Evolutionary conservation across 1,140 invertebrate species (phyloP), one percentile per base, ranked within the genome.

Genomic region (Pogonognathellus flavescens): DNA sequence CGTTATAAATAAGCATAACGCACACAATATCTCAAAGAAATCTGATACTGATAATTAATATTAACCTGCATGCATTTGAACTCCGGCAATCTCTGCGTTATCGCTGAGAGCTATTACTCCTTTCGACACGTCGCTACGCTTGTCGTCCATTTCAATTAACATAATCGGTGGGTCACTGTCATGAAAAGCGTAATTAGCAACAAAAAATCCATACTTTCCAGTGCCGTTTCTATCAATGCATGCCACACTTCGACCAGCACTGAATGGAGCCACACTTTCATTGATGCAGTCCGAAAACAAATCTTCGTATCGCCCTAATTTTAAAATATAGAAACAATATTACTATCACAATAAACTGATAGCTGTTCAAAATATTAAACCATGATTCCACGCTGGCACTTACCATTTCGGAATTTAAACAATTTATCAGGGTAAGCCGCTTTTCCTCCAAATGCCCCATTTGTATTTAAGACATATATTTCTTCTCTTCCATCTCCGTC

Each of bases 351-450:
- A n/a, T n/a, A n/a, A n/a, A n/a, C n/a, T n/a, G n/a, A n/a, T n/a
- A n/a, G n/a, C n/a, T n/a, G n/a, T n/a, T n/a, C n/a, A n/a, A n/a
- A n/a, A n/a, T n/a, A n/a, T n/a, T n/a, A n/a, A n/a, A n/a, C n/a
- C n/a, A n/a, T n/a, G n/a, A n/a, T n/a, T n/a, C n/a, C n/a, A n/a
- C n/a, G n/a, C n/a, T n/a, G n/a, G n/a, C n/a, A n/a, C n/a, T n/a
- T n/a, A 76, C 70, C 70, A 76, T 76, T 76, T 0, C 70, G 70
- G 16, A 76, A 76, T 76, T 76, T 76, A 76, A 76, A 76, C 41
- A 76, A 50, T 50, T 76, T 76, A 11, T 76, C 70, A 0, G 70
- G 70, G 14, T 76, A 76, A 1, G 25, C 70, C 4, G 70, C 25
- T 18, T 76, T 76, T n/a, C 70, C 70, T 8, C 70, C 70, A 76